Evolutionary conservation across 2,113 vertebrate genomes (phyloP), one percentile per base, ranked within the genome.

Genomic region (Ornithorhynchus anatinus): DNA sequence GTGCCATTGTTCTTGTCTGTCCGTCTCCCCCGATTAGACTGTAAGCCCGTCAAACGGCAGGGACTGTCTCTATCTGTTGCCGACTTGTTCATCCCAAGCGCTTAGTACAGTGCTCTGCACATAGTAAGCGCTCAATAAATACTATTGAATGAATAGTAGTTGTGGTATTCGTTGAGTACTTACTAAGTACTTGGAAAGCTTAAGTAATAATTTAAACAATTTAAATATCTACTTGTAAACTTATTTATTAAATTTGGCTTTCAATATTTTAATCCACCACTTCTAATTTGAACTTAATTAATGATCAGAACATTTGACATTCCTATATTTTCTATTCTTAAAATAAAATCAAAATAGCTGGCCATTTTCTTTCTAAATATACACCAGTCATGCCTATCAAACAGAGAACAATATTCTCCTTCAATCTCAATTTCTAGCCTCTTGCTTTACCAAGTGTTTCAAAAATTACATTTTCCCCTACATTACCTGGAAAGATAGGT

Each of bases 401-500:
- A 43, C 31, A 66, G 33, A 64, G 15, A 70, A 20, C 20, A 23
- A 3, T 32, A 3, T 37, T 33, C 57, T 62, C 64, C 27, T 38
- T 56, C 63, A 11, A 6, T 69, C 72, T 45, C 53, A 20, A 4
- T 51, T 36, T 45, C 54, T 25, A 58, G 40, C 40, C 72, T 77
- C 72, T 56, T 63, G 43, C 67, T 84, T 70, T 60, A 64, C 17
- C 70, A 29, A 66, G 56, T 57, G 60, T 45, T 68, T n/a, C 60
- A 54, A 67, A n/a, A 80, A 61, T 73, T 72, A 43, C 51, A 54
- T 59, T 69, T 69, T 69, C 51, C 58, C 60, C 60, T 33, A 39
- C 71, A 51, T 76, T 58, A 71, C 71, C 79, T 78, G 54, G 50
- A 61, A 72, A 73, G 64, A 68, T 48, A 47, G 65, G 10, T 29